These are phyloP conservation scores for Cliona cf. orientalis DNA, from an alignment of 37 sponge, comb jelly and placozoan genomes.

Conservation along the genomic window DNA sequence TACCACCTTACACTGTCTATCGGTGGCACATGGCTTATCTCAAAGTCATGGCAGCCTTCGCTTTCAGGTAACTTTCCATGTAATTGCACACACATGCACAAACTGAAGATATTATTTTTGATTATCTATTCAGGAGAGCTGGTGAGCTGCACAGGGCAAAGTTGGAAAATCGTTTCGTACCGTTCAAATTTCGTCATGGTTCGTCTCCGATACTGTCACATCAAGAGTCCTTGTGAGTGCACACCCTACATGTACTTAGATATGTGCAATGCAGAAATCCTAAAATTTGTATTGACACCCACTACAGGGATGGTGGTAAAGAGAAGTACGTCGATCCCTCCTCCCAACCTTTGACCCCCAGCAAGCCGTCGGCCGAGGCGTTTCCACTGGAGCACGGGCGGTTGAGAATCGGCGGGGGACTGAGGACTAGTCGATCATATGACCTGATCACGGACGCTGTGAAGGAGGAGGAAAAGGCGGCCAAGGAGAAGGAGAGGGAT, in stretches of 20 bases:
- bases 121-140: slow-evolving; percentile 16
- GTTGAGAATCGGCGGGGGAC: neutral
- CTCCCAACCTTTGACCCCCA: no score
- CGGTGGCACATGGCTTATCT: slow-evolving; percentile 60
- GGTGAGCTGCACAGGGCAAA: slow-evolving; percentile 24
- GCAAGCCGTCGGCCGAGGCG: slow-evolving; percentile 15
- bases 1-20: slow-evolving; percentile 60
- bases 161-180: neutral
- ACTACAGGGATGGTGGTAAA: no score
- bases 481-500: neutral
- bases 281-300: no score
- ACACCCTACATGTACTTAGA: no score
- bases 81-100: neutral
- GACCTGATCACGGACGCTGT: slow-evolving; percentile 23
- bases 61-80: slow-evolving; percentile 34
- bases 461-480: neutral
- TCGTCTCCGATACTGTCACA: no score
- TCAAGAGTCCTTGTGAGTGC: no score
- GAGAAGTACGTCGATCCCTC: no score
- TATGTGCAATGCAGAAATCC: no score
- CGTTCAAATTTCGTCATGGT: neutral
- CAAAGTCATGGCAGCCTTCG: slow-evolving; percentile 20
- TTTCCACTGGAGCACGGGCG: slow-evolving; percentile 20
- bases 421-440: slow-evolving; percentile 34
- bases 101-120: neutral